Evolutionary conservation across 2,888 invertebrate genomes (phyloP).

Genomic region (Tetragonisca angustula): DNA sequence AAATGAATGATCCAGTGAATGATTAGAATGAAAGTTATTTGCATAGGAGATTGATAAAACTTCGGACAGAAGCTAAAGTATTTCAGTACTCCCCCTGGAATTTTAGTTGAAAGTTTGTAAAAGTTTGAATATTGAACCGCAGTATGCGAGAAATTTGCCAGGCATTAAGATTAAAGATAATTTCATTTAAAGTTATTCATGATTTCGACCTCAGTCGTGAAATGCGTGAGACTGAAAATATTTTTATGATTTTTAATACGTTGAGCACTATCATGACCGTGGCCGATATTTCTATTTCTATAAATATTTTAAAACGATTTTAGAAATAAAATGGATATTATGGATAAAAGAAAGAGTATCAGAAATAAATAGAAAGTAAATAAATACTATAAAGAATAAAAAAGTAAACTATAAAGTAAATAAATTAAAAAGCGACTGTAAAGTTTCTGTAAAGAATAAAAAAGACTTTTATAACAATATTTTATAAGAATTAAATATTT

Average conservation of each 20-base stretch:
- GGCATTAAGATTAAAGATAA: not conserved
- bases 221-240: not conserved
- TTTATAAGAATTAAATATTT: too few species aligned
- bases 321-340: too few species aligned
- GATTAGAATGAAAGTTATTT: constrained; percentile 1
- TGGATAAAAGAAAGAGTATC: too few species aligned
- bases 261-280: not conserved
- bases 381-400: too few species aligned
- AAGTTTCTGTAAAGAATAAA: too few species aligned
- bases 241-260: not conserved
- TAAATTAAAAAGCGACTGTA: too few species aligned
- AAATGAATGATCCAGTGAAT: not conserved
- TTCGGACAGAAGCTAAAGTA: not conserved
- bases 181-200: not conserved
- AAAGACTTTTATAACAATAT: too few species aligned
- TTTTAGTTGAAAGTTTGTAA: constrained; percentile 2
- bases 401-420: too few species aligned
- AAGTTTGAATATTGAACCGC: not conserved
- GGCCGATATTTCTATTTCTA: too few species aligned
- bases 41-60: not conserved
- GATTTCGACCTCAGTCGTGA: not conserved
- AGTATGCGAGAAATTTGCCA: not conserved
- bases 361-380: too few species aligned
- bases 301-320: too few species aligned
- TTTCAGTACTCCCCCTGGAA: not conserved